Conservation (phyloP, 2,797 vertebrate genomes). For the Natrix natrix region DNA sequence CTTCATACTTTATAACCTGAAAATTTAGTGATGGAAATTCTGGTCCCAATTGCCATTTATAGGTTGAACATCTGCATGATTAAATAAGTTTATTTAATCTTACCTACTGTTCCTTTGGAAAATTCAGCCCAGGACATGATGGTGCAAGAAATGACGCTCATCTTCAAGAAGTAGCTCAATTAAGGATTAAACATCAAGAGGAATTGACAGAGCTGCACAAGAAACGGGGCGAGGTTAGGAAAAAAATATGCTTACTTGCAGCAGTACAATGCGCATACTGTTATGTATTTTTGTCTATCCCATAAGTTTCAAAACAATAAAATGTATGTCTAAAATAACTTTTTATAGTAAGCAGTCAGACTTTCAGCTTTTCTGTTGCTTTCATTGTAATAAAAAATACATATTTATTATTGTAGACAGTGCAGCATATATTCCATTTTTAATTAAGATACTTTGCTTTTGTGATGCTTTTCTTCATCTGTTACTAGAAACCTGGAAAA, state of each 20-base stretch:
- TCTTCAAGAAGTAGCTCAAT: constrained; percentile 89
- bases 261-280: not conserved
- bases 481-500: not conserved
- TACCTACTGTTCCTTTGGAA: constrained; percentile 18
- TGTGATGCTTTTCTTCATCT: not conserved
- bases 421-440: not conserved
- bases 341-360: not conserved
- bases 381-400: not conserved
- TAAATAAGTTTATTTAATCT: not conserved
- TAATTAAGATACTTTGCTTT: not conserved
- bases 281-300: not conserved
- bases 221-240: constrained; percentile 90
- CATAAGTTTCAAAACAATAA: not conserved
- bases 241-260: not conserved
- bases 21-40: not conserved
- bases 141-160: constrained; percentile 78
- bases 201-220: constrained; percentile 96
- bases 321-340: not conserved
- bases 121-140: constrained; percentile 77
- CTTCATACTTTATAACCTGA: not conserved
- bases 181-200: constrained; percentile 93
- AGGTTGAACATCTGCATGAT: not conserved
- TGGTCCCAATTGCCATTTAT: not conserved
- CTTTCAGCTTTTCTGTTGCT: not conserved
- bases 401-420: not conserved